A percentile compares a stretch with the other conserved stretches of the same genome.
These are phyloP conservation scores for Anthrax anthrax DNA, from an alignment of 2,888 invertebrate genomes.

Conservation along the genomic window DNA sequence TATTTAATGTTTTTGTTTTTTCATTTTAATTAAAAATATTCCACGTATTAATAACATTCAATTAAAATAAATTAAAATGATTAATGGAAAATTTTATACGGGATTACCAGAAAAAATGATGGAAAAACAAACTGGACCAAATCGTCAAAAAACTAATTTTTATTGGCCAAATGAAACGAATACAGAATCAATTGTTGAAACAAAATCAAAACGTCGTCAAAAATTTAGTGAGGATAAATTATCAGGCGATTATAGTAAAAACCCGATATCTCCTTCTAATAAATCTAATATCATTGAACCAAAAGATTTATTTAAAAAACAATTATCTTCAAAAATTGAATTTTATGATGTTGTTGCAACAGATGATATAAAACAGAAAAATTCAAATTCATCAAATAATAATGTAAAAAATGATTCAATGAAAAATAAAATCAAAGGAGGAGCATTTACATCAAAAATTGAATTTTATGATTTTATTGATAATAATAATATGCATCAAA, in stretches of 20 bases:
- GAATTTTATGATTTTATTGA: conserved; percentile 30
- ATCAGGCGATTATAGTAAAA: background rate
- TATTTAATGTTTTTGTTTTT: too few relatives aligned
- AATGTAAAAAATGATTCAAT: background rate
- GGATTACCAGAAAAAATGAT: conserved; percentile 33
- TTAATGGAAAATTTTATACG: conserved; percentile 33
- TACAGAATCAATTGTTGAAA: conserved; percentile 21
- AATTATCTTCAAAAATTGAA: conserved; percentile 31
- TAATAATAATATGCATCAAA: conserved; percentile 9
- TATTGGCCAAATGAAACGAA: conserved; percentile 33
- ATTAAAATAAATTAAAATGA: too few relatives aligned
- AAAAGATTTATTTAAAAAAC: conserved; percentile 27
- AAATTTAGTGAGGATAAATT: conserved; percentile 1
- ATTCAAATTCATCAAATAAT: background rate
- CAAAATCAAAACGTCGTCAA: conserved; percentile 17
- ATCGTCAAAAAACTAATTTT: conserved; percentile 31
- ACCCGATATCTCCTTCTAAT: background rate
- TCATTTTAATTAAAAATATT: too few relatives aligned
- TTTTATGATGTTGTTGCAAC: conserved; percentile 25
- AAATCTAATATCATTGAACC: conserved; percentile 15
- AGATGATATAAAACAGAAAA: conserved; percentile 10
- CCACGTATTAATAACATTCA: too few relatives aligned
- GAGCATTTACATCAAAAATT: conserved; percentile 28
- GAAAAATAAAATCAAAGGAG: conserved; percentile 20
- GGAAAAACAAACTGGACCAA: conserved; percentile 19